A percentile compares a stretch with the other conserved stretches of the same genome.
These are phyloP conservation scores for Melipona quadrifasciata DNA, from an alignment of 1,140 invertebrate species.

Conservation along the genomic window DNA sequence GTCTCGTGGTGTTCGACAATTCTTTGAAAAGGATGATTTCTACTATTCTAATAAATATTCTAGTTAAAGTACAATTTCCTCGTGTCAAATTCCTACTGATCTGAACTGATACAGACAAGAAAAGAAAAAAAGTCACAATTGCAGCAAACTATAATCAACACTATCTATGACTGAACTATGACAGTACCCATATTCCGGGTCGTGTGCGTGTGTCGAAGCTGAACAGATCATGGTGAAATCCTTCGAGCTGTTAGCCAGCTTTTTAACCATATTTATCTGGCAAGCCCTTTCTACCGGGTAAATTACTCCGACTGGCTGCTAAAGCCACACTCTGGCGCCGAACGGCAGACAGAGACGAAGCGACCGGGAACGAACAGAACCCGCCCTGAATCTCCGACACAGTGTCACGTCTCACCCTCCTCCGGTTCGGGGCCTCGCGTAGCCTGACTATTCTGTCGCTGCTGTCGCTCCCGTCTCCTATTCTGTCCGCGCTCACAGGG, in stretches of 20 bases:
- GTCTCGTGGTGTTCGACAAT: no score
- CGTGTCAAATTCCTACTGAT: no score
- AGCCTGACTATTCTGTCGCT: conserved; percentile 31
- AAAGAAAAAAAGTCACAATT: no score
- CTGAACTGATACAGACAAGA: no score
- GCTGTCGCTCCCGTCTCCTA: conserved; percentile 43
- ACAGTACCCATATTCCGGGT: no score
- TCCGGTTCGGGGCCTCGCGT: background rate
- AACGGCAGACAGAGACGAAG: background rate
- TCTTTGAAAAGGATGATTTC: no score
- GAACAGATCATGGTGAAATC: no score
- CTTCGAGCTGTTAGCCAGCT: background rate
- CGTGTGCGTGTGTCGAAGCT: no score
- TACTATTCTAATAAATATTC: no score
- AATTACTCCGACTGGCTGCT: conserved; percentile 10
- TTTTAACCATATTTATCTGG: background rate
- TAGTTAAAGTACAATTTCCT: no score
- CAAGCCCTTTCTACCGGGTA: background rate
- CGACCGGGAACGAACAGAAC: conserved; percentile 22
- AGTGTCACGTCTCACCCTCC: conserved; percentile 1
- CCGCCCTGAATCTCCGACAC: conserved; percentile 13
- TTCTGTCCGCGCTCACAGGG: conserved; percentile 23
- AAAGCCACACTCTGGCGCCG: background rate
- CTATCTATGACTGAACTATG: no score
- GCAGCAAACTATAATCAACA: no score